These are phyloP conservation scores for Heliconius himera DNA, from an alignment of 1,140 invertebrate genomes.

Conservation along the genomic window DNA sequence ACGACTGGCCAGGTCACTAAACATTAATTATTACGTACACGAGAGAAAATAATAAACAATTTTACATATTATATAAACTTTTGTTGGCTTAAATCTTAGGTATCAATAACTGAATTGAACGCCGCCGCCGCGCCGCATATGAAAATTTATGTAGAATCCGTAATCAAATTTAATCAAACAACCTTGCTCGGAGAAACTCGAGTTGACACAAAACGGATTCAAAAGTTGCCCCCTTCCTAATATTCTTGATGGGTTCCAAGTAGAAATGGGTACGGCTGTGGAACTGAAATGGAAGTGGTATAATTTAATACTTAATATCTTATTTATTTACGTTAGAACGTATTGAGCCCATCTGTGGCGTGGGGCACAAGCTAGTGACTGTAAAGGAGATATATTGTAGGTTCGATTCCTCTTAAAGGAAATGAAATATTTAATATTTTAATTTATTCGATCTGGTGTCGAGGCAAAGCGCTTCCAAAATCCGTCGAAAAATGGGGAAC, in stretches of 20 bases:
- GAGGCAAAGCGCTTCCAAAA: too few species aligned
- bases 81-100: slow-evolving; percentile 22
- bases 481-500: too few species aligned
- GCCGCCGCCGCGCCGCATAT: slow-evolving; percentile 17
- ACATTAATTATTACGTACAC: not conserved
- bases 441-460: too few species aligned
- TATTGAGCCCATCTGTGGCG: too few species aligned
- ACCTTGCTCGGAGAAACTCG: slow-evolving; percentile 24
- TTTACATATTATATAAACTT: not conserved
- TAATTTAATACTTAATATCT: not conserved
- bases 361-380: too few species aligned
- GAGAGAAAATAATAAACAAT: not conserved
- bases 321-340: too few species aligned
- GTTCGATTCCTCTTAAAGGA: too few species aligned
- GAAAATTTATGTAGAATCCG: slow-evolving; percentile 27
- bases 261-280: slow-evolving; percentile 1
- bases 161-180: slow-evolving; percentile 39
- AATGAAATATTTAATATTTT: too few species aligned
- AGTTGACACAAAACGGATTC: slow-evolving; percentile 36
- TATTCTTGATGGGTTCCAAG: slow-evolving; percentile 35
- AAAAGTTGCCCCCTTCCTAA: slow-evolving; percentile 37
- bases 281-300: not conserved
- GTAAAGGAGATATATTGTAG: too few species aligned
- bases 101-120: slow-evolving; percentile 30
- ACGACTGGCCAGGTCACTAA: too few species aligned